Evolutionary conservation across 2,797 vertebrate genomes (phyloP), one percentile per base, ranked within the genome.

Genomic region (Thaleichthys pacificus): DNA sequence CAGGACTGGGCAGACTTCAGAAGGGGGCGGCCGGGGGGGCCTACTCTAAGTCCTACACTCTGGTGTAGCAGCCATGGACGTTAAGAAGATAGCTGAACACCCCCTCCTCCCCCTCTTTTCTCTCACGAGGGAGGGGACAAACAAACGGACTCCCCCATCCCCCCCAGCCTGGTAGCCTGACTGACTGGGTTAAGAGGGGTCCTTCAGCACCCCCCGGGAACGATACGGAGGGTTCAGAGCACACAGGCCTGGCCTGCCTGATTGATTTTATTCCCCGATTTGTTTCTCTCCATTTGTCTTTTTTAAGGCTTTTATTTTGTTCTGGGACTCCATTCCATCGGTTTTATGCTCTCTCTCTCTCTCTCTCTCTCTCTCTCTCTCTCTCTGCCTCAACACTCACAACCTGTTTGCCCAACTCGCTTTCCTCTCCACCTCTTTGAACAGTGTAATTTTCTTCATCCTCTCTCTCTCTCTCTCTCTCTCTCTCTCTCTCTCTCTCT

Each of bases 21-120:
- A 98, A 99, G 32, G 89, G 49, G n/a, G 89, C 88, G 69, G 90
- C 88, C 42, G 92, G 96, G 0, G 96, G 96, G 73, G 95, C 97
- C 75, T 99, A 99, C 91, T 98, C 97, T 82, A 99, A 99, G 90
- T 99, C 97, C 83, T 99, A 99, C 91, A 99, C 97, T 7, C 93
- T 99, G 89, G 97, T 99, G 94, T 99, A 97, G 92, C 21, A 24
- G 57, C 30, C 5, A 28, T 22, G 15, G 68, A 35, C 22, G 58
- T 26, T 7, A 47, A 14, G 7, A 14, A 47, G 42, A 7, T 47
- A 47, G 51, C 47, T 17, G 47, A 17, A 51, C 11, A 17, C 51
- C 51, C 17, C 3, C 51, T n/a, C 51, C 17, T 8, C 0, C 51
- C 51, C 51, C 51, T n/a, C 51, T n/a, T n/a, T n/a, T n/a, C 51